These are phyloP conservation scores for Plodia interpunctella DNA, from an alignment of 1,140 invertebrate genomes.

Conservation along the genomic window DNA sequence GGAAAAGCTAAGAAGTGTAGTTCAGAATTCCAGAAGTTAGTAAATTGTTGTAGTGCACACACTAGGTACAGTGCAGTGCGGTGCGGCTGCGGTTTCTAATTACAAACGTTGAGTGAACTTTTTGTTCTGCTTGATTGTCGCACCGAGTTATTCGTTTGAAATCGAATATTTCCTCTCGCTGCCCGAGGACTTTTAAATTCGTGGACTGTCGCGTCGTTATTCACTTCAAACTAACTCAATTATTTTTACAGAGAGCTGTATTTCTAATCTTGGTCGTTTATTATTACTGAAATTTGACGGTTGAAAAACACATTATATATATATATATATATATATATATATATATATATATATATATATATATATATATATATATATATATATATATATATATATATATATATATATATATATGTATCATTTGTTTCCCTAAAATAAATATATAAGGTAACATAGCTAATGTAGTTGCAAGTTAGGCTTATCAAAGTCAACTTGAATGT, in stretches of 20 bases:
- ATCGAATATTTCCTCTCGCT: slow-evolving; percentile 46
- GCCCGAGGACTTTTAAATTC: slow-evolving; percentile 35
- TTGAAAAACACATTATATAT: too few species aligned
- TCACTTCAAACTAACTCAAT: background rate
- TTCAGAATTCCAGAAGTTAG: slow-evolving; percentile 15
- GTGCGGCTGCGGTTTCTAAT: slow-evolving; percentile 46
- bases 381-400: too few species aligned
- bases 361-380: too few species aligned
- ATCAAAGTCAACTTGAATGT: background rate
- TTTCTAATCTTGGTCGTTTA: background rate
- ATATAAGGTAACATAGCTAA: too few species aligned
- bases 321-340: too few species aligned
- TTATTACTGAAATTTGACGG: too few species aligned
- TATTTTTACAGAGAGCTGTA: background rate
- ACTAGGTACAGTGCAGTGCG: slow-evolving; percentile 18
- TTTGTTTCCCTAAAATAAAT: too few species aligned
- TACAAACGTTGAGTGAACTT: slow-evolving; percentile 64
- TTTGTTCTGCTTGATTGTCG: slow-evolving; percentile 64
- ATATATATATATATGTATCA: too few species aligned
- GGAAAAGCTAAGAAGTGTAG: background rate
- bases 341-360: too few species aligned
- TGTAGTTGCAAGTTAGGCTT: background rate
- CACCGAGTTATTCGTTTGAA: slow-evolving; percentile 59
- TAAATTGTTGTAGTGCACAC: slow-evolving; percentile 23
- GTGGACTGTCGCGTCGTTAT: slow-evolving; percentile 18